These are phyloP conservation scores for Eucera pruinosa DNA, from an alignment of 2,888 invertebrate species.

Conservation along the genomic window DNA sequence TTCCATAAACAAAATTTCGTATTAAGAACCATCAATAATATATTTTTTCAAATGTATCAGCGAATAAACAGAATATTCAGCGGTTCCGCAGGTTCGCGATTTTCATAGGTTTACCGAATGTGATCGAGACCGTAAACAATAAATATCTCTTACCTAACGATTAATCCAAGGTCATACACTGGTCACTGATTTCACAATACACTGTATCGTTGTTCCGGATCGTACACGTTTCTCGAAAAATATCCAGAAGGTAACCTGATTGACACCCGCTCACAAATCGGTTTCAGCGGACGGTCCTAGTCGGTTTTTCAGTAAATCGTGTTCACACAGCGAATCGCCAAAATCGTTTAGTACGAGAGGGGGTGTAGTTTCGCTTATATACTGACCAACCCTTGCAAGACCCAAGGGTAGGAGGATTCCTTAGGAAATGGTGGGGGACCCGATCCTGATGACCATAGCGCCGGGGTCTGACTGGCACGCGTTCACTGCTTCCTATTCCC, in stretches of 20 bases:
- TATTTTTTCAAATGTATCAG: neutral
- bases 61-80: neutral
- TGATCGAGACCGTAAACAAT: constrained; percentile 12
- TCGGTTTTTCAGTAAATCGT: constrained; percentile 13
- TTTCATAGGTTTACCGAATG: too few relatives aligned
- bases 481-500: constrained; percentile 49
- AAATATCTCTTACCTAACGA: constrained; percentile 61
- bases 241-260: neutral
- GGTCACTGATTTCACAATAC: constrained; percentile 73
- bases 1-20: too few relatives aligned
- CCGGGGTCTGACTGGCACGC: constrained; percentile 68
- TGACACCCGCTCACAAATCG: neutral
- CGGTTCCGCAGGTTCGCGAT: neutral
- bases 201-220: constrained; percentile 40
- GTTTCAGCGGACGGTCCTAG: neutral
- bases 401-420: constrained; percentile 64
- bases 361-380: constrained; percentile 73
- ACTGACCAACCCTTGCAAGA: constrained; percentile 73
- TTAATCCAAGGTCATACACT: constrained; percentile 71
- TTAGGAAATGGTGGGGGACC: constrained; percentile 67
- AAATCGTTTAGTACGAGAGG: constrained; percentile 65
- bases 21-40: too few relatives aligned
- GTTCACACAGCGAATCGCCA: constrained; percentile 40
- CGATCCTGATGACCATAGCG: constrained; percentile 55
- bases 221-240: neutral